phyloP scores from a whole-genome alignment of 2,888 invertebrate genomes.

The Acrocera orbiculus region DNA sequence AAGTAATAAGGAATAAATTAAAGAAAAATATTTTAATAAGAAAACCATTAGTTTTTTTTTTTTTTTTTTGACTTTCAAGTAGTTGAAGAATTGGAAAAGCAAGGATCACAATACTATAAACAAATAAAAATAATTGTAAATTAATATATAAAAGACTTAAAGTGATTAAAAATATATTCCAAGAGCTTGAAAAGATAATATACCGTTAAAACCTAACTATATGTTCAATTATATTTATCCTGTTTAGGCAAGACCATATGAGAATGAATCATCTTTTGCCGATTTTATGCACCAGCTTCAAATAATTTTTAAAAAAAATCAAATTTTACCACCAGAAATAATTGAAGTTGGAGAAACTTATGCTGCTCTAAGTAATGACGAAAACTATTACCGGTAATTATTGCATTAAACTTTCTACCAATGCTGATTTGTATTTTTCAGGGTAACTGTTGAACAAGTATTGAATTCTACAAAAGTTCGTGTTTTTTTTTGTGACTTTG shows the following conservation, averaged over 20 bases:
- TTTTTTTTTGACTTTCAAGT: too few species aligned
- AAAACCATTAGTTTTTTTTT: too few species aligned
- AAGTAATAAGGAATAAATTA: too few species aligned
- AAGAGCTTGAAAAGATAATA: too few species aligned
- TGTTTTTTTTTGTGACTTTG: conserved; percentile 46
- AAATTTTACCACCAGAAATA: conserved; percentile 33
- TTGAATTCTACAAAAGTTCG: conserved; percentile 37
- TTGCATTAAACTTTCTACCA: background rate
- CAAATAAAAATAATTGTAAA: too few species aligned
- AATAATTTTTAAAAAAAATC: too few species aligned
- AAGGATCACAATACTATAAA: too few species aligned
- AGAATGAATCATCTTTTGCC: conserved; percentile 31
- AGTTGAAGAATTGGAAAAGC: too few species aligned
- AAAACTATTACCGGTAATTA: conserved; percentile 54
- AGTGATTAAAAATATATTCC: too few species aligned
- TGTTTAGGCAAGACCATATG: conserved; percentile 35
- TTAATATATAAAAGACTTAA: too few species aligned
- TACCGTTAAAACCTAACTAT: background rate
- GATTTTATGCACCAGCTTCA: too few species aligned
- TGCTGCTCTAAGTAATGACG: conserved; percentile 46
- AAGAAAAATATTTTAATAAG: too few species aligned
- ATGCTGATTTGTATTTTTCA: conserved; percentile 16
- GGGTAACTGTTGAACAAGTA: conserved; percentile 38
- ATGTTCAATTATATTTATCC: background rate
- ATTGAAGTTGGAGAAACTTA: conserved; percentile 43